Percentiles rank a stretch among this genome's conserved stretches.
Conservation (phyloP, 2,888 invertebrate species). For the Melikaiella ostensackeni region DNA sequence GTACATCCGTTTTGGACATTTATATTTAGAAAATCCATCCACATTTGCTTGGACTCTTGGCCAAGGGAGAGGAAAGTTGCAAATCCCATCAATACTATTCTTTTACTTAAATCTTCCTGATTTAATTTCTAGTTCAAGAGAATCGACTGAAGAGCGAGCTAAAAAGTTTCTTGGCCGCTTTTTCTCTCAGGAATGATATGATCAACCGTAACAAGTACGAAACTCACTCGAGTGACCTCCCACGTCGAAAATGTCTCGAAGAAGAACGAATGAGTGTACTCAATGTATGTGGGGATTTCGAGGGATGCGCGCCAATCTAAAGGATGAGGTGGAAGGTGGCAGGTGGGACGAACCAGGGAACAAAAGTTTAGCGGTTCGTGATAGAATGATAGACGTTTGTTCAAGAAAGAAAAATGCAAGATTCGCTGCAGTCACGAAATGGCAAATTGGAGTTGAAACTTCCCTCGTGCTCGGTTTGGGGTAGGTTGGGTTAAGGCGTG, state of each 20-base stretch:
- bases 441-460: slow-evolving; percentile 77
- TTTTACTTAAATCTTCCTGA: not conserved
- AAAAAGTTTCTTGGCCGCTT: slow-evolving; percentile 33
- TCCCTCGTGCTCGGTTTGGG: slow-evolving; percentile 70
- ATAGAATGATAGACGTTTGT: slow-evolving; percentile 78
- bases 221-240: slow-evolving; percentile 15
- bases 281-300: slow-evolving; percentile 6
- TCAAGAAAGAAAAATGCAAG: slow-evolving; percentile 77
- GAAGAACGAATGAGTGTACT: slow-evolving; percentile 2
- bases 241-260: slow-evolving; percentile 36
- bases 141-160: not conserved
- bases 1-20: too few relatives aligned
- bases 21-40: too few relatives aligned
- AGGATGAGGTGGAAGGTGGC: slow-evolving; percentile 51
- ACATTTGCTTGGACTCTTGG: too few relatives aligned
- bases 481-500: slow-evolving; percentile 72
- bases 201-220: slow-evolving; percentile 23
- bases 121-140: not conserved
- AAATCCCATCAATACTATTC: not conserved
- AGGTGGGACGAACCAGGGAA: slow-evolving; percentile 64
- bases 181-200: slow-evolving; percentile 30
- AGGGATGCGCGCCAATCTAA: slow-evolving; percentile 32
- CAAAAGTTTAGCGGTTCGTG: slow-evolving; percentile 76
- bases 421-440: slow-evolving; percentile 78
- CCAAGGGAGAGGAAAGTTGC: too few relatives aligned